phyloP scores from a whole-genome alignment of 2,888 invertebrate species.

The Agonopterix arenella region DNA sequence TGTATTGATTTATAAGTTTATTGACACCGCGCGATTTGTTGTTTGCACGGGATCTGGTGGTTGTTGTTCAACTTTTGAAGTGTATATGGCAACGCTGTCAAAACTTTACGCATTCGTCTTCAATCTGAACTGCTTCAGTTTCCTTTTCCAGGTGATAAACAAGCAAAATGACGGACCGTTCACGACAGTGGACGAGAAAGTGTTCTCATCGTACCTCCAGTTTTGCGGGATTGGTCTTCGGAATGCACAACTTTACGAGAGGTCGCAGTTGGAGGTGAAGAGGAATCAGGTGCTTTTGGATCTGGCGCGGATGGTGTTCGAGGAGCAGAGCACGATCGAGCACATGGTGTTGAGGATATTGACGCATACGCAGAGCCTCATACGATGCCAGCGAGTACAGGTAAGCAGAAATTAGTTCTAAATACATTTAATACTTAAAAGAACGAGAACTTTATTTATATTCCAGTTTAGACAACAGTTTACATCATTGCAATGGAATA shows the following conservation, averaged over 20 bases:
- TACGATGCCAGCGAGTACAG: constrained; percentile 96
- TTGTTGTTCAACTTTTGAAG: no score
- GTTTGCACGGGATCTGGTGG: no score
- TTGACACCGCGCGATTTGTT: no score
- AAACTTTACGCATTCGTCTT: neutral
- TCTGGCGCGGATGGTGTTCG: constrained; percentile 97
- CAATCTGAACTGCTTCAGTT: neutral
- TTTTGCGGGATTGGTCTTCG: constrained; percentile 97
- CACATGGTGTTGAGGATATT: constrained; percentile 96
- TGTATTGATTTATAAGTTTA: no score
- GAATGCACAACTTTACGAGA: constrained; percentile 97
- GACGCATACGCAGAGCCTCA: constrained; percentile 94
- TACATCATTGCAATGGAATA: no score
- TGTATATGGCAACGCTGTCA: neutral
- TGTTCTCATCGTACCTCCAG: constrained; percentile 94
- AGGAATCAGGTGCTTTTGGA: constrained; percentile 96
- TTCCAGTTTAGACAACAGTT: no score
- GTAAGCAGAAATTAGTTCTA: constrained; percentile 46
- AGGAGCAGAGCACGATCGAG: constrained; percentile 97
- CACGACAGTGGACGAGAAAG: constrained; percentile 91
- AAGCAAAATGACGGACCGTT: constrained; percentile 91
- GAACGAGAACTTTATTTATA: no score
- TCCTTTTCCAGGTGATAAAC: constrained; percentile 84
- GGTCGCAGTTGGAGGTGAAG: constrained; percentile 96
- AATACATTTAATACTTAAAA: no score